Base-by-base conservation (phyloP, 1,140 invertebrate species). In the Bombus breviceps region DNA sequence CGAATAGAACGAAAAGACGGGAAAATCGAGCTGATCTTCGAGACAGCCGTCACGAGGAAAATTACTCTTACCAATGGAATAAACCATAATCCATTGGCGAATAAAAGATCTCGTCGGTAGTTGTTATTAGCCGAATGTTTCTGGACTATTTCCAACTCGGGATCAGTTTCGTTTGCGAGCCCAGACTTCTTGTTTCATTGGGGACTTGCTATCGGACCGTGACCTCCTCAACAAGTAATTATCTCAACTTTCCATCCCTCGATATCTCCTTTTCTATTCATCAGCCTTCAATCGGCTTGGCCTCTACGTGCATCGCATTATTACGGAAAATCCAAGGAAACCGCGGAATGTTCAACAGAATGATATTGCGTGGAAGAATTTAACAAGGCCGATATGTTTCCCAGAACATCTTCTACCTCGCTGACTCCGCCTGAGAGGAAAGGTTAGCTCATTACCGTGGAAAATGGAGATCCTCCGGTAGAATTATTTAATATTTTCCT, bases 51-150 rank as follows among this genome's bases (percentile, higher is more conserved):
- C 28, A 32, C 28, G 43, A 32, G 32, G 62, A 74, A 83, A 72
- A 81, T 89, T 74, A 83, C 77, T 85, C 28, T 85, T 28, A 10
- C 47, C 39, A 41, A 37, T 3, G 74, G 34, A 76, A 87, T 75
- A 85, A 89, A 68, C 69, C 64, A n/a, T n/a, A n/a, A n/a, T 37
- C 37, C 25, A 83, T 59, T 37, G 72, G 75, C 64, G 37, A 73
- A 32, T n/a, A 18, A 15, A 83, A 76, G 69, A 47, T 77, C 68
- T 74, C 47, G 22, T 32, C 12, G 47, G 15, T 37, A 57, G 57
- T 78, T 73, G 83, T 81, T 90, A 90, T 90, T 90, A 89, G 84
- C 59, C 41, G 43, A 88, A 86, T 84, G 84, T 84, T 91, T 37
- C 37, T 91, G 90, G 90, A 87, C 64, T 22, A 32, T 71, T 41